These are phyloP conservation scores for Grantiella picta DNA, from an alignment of 2,113 vertebrate species.

Conservation along the genomic window DNA sequence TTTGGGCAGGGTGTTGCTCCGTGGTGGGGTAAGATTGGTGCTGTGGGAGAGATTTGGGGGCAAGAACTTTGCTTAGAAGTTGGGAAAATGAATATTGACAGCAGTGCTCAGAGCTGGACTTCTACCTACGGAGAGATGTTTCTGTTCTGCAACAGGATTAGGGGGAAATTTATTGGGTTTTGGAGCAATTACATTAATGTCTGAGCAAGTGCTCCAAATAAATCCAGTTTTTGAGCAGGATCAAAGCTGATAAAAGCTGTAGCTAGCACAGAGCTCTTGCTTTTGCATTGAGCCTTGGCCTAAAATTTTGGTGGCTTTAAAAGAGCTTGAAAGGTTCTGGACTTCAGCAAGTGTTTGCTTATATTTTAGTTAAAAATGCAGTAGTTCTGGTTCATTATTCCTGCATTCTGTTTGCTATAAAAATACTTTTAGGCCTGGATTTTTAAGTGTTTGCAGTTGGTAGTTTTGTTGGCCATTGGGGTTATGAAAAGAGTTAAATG, in stretches of 20 bases:
- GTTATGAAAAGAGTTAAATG: background rate
- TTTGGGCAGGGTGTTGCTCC: background rate
- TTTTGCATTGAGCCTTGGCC: background rate
- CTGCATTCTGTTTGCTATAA: rapidly evolving
- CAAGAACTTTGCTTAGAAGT: background rate
- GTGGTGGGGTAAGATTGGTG: background rate
- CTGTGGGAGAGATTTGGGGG: background rate
- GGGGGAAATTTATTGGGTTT: background rate
- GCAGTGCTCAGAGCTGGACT: background rate
- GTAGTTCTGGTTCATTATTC: rapidly evolving
- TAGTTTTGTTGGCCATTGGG: background rate
- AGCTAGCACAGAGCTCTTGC: rapidly evolving
- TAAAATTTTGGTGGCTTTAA: background rate
- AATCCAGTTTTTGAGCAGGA: background rate
- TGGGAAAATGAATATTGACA: background rate
- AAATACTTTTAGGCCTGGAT: background rate
- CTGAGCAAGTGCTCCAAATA: background rate
- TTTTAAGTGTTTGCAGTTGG: background rate
- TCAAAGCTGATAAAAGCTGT: background rate
- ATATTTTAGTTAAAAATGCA: background rate
- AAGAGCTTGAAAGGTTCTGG: background rate
- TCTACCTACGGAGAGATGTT: background rate
- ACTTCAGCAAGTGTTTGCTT: background rate
- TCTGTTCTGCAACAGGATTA: background rate
- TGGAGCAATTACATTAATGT: background rate